Conservation (phyloP, 2,113 vertebrate genomes). For the Megaceryle torquata region DNA sequence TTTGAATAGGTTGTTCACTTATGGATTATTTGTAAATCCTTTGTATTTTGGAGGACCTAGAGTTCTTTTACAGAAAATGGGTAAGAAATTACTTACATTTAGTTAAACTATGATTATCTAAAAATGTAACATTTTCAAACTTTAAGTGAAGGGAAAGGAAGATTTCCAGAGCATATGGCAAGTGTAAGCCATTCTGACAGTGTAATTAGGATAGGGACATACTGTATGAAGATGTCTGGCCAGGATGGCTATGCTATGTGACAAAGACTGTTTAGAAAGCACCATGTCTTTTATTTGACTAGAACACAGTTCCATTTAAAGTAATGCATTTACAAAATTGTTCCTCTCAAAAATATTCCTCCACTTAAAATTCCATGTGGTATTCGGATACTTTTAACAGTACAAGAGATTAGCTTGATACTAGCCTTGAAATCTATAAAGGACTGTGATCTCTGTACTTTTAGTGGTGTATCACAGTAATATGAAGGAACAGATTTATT, state of each 20-base stretch:
- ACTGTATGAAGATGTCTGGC: background rate
- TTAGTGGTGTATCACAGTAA: constrained; percentile 59
- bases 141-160: background rate
- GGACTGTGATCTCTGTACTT: constrained; percentile 49
- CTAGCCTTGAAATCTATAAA: constrained; percentile 35
- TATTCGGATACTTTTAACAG: background rate
- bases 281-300: background rate
- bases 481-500: constrained; percentile 69
- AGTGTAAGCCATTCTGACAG: background rate
- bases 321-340: background rate
- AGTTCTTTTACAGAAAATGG: fast-evolving
- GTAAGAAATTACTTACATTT: background rate
- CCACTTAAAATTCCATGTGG: background rate
- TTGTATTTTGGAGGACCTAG: background rate
- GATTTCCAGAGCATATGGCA: background rate
- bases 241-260: background rate
- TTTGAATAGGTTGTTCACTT: background rate
- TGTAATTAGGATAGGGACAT: background rate
- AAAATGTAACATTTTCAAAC: background rate
- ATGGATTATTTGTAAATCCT: background rate
- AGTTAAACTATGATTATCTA: background rate
- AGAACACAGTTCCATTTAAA: background rate
- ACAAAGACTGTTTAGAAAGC: background rate
- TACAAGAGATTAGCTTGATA: constrained; percentile 23
- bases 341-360: background rate